phyloP scores from a whole-genome alignment of 2,888 invertebrate genomes.

The Synanthedon tipuliformis region DNA sequence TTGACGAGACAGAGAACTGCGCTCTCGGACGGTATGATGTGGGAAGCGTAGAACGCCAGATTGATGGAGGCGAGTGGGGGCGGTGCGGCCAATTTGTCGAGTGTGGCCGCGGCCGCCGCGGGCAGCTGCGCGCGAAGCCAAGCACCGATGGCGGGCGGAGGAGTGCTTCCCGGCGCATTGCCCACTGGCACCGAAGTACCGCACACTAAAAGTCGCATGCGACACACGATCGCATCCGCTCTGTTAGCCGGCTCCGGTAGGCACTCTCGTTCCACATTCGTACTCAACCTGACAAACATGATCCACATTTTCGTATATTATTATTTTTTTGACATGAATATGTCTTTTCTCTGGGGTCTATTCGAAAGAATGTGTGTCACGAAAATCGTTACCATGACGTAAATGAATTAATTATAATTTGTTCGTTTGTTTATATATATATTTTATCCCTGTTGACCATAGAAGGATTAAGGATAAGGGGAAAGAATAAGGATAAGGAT shows the following conservation, averaged over 20 bases:
- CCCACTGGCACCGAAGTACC: conserved; percentile 20
- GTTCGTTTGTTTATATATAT: no score
- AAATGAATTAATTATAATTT: no score
- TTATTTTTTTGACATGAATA: no score
- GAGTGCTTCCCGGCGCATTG: conserved; percentile 17
- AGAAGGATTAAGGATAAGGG: no score
- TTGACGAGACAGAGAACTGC: conserved; percentile 80
- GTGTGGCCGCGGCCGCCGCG: conserved; percentile 32
- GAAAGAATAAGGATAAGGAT: no score
- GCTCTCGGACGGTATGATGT: conserved; percentile 86
- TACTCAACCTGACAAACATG: conserved; percentile 31
- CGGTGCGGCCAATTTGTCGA: conserved; percentile 39
- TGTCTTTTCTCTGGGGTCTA: no score
- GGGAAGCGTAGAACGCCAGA: conserved; percentile 62
- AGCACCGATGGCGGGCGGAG: conserved; percentile 41
- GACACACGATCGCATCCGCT: conserved; percentile 35
- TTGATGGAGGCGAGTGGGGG: conserved; percentile 40
- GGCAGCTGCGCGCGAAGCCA: conserved; percentile 52
- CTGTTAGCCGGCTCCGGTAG: conserved; percentile 29
- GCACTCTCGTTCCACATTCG: conserved; percentile 40
- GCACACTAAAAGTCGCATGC: conserved; percentile 43
- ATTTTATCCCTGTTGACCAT: no score
- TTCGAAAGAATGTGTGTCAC: no score
- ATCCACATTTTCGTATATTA: no score
- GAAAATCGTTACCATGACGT: no score